phyloP scores from a whole-genome alignment of 2,113 vertebrate genomes.

The Nipponia nippon region DNA sequence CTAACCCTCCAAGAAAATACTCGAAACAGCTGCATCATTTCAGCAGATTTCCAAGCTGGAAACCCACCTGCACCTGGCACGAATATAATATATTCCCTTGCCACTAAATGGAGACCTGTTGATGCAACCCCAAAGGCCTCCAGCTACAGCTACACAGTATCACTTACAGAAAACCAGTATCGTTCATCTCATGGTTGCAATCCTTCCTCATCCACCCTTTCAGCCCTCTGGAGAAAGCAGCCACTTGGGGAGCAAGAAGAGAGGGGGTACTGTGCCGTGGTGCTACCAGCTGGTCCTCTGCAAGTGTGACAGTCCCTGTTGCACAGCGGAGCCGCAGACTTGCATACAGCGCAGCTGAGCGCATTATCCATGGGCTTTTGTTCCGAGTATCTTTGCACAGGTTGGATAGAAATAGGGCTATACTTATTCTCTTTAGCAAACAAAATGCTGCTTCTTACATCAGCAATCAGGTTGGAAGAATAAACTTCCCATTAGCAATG shows the following conservation, averaged over 20 bases:
- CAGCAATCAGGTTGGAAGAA: not conserved
- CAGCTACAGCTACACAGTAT: rapidly evolving
- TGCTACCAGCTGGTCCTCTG: not conserved
- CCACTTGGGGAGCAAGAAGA: not conserved
- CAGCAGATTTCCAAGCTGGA: not conserved
- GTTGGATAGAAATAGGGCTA: not conserved
- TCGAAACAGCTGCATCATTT: not conserved
- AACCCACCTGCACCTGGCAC: not conserved
- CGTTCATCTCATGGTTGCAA: rapidly evolving
- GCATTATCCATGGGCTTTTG: rapidly evolving
- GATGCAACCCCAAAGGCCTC: not conserved
- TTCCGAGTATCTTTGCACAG: not conserved
- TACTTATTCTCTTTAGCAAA: not conserved
- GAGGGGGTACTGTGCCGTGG: rapidly evolving
- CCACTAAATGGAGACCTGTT: not conserved
- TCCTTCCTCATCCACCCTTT: rapidly evolving
- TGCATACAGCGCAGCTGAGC: rapidly evolving
- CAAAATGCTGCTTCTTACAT: not conserved
- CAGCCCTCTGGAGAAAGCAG: not conserved
- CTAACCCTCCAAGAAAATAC: not conserved
- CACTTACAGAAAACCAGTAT: not conserved
- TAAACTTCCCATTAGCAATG: not conserved
- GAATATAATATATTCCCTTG: rapidly evolving
- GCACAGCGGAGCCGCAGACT: not conserved
- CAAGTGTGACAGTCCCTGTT: not conserved